Evolutionary conservation across 2,888 invertebrate species (phyloP).

Genomic region (Andrena chrysosceles): DNA sequence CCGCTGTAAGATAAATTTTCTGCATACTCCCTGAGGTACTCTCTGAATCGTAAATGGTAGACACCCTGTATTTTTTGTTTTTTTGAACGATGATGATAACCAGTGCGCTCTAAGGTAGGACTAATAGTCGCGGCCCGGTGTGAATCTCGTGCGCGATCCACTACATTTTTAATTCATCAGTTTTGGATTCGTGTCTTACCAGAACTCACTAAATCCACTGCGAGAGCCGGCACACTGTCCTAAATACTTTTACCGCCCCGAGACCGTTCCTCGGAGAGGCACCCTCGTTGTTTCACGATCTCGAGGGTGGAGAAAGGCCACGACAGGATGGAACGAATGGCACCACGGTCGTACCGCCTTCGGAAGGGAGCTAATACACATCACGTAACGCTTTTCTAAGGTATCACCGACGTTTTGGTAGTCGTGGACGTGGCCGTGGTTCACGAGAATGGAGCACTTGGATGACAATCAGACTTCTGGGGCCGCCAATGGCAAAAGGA

Average conservation of each 20-base stretch:
- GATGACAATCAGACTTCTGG: constrained; percentile 74
- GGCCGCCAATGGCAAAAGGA: constrained; percentile 58
- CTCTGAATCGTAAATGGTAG: background rate
- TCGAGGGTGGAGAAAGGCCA: constrained; percentile 19
- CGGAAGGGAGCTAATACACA: constrained; percentile 70
- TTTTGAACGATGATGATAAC: background rate
- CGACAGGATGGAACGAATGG: constrained; percentile 64
- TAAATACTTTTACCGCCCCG: constrained; percentile 38
- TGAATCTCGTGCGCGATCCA: constrained; percentile 15
- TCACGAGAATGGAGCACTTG: constrained; percentile 76
- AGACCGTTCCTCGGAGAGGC: constrained; percentile 6
- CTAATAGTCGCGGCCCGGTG: constrained; percentile 19
- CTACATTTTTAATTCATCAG: constrained; percentile 15
- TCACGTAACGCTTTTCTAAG: constrained; percentile 80
- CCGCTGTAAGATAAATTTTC: too few species aligned
- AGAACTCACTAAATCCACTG: constrained; percentile 31
- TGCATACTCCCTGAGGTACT: too few species aligned
- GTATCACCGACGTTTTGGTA: constrained; percentile 74
- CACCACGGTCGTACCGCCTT: constrained; percentile 45
- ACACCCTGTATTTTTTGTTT: background rate
- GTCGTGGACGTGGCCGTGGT: constrained; percentile 51
- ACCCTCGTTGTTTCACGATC: constrained; percentile 11
- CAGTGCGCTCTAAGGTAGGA: background rate
- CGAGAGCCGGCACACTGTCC: constrained; percentile 34
- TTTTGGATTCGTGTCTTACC: constrained; percentile 47